These are phyloP conservation scores for Carabus problematicus DNA, from an alignment of 2,888 invertebrate genomes.

Conservation along the genomic window DNA sequence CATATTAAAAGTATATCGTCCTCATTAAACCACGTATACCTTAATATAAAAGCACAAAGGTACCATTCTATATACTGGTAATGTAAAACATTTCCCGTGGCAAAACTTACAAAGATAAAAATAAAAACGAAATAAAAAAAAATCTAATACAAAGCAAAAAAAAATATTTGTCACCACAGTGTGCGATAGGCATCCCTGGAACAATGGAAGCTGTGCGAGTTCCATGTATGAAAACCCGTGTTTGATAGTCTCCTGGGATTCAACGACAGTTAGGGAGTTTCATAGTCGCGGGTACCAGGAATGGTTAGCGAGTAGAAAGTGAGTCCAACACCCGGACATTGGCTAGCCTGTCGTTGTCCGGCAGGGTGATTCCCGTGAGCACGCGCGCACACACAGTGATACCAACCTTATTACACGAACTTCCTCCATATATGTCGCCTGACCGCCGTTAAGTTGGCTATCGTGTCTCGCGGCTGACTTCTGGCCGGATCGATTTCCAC, in stretches of 20 bases:
- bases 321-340: neutral
- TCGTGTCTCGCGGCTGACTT: neutral
- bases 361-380: conserved; percentile 15
- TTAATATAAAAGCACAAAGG: no score
- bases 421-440: neutral
- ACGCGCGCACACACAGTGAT: conserved; percentile 9
- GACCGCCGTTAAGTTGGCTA: neutral
- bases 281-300: no score
- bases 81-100: no score
- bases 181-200: neutral
- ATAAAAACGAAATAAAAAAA: neutral
- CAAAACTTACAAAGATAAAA: neutral
- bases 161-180: neutral
- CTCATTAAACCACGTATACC: no score
- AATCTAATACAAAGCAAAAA: neutral
- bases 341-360: conserved; percentile 6
- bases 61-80: no score
- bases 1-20: no score
- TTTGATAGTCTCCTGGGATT: neutral
- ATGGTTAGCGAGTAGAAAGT: no score
- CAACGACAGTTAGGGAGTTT: no score
- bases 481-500: neutral
- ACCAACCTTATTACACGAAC: conserved; percentile 21
- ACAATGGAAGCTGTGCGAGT: neutral
- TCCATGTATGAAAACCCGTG: neutral